Percentiles rank a stretch among this genome's conserved stretches.
Evolutionary conservation across 2,113 vertebrate genomes (phyloP).

Genomic region (Vulpes ferrilata): DNA sequence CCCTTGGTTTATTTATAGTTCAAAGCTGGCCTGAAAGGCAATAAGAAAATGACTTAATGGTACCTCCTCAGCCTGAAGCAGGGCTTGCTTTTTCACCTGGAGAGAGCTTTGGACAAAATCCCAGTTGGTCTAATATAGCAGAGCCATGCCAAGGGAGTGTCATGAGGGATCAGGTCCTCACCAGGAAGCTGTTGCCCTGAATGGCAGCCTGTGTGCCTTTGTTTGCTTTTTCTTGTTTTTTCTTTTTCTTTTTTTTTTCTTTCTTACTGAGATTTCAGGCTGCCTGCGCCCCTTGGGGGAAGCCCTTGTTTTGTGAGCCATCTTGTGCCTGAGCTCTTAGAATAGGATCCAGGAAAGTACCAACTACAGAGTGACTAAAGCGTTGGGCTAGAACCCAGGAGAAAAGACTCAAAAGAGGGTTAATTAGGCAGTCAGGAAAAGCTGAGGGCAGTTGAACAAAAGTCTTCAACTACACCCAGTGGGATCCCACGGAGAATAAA

Average conservation of each 20-base stretch:
- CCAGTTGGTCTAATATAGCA: background rate
- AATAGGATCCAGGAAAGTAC: constrained; percentile 14
- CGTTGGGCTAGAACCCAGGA: background rate
- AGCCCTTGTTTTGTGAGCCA: background rate
- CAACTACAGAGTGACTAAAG: background rate
- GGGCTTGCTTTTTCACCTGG: constrained; percentile 68
- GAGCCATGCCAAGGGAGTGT: background rate
- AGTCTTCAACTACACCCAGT: background rate
- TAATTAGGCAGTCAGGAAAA: background rate
- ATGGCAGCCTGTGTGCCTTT: background rate
- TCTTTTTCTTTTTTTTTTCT: background rate
- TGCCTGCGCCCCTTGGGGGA: background rate
- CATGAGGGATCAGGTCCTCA: background rate
- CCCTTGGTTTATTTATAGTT: constrained; percentile 78
- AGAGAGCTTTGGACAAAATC: constrained; percentile 56
- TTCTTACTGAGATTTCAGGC: background rate
- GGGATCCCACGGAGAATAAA: background rate
- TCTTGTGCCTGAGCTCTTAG: background rate
- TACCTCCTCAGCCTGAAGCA: constrained; percentile 42
- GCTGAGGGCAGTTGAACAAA: background rate
- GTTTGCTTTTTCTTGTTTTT: background rate
- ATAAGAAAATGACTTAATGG: constrained; percentile 77
- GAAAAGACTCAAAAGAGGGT: background rate
- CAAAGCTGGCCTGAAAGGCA: constrained; percentile 69
- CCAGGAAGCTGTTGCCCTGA: background rate